These are phyloP conservation scores for Oxyteleia sp. DNA, from an alignment of 2,888 invertebrate genomes.

Conservation along the genomic window DNA sequence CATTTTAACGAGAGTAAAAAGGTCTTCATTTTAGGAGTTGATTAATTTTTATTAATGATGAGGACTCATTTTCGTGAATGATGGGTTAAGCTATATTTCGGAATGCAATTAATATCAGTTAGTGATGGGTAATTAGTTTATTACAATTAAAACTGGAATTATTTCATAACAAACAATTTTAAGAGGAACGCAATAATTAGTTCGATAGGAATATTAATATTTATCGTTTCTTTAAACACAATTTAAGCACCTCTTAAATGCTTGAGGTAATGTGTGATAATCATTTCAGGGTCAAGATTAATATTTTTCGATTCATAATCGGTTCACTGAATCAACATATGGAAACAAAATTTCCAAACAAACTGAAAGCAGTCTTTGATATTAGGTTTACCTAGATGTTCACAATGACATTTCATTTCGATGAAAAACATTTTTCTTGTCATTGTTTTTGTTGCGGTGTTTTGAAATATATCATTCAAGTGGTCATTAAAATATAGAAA, in stretches of 20 bases:
- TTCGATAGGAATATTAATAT: constrained; percentile 9
- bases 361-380: constrained; percentile 45
- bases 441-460: too few species aligned
- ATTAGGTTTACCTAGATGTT: constrained; percentile 26
- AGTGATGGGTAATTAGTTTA: background rate
- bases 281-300: constrained; percentile 68
- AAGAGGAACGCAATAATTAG: constrained; percentile 8
- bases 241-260: constrained; percentile 55
- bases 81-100: too few species aligned
- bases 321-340: constrained; percentile 53
- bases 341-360: constrained; percentile 56
- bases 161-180: constrained; percentile 10
- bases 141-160: background rate
- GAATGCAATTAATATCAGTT: too few species aligned
- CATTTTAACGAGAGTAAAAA: constrained; percentile 45
- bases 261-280: constrained; percentile 41
- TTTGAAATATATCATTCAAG: too few species aligned
- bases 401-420: constrained; percentile 9
- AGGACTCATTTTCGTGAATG: constrained; percentile 33
- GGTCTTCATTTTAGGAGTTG: constrained; percentile 13
- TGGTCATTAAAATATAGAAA: too few species aligned
- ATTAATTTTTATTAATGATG: too few species aligned
- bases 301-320: constrained; percentile 67
- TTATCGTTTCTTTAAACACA: constrained; percentile 25
- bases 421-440: too few species aligned